Percentiles rank a stretch among this genome's conserved stretches.
phyloP scores from a whole-genome alignment of 2,113 vertebrate species.

The Perca schrenkii region DNA sequence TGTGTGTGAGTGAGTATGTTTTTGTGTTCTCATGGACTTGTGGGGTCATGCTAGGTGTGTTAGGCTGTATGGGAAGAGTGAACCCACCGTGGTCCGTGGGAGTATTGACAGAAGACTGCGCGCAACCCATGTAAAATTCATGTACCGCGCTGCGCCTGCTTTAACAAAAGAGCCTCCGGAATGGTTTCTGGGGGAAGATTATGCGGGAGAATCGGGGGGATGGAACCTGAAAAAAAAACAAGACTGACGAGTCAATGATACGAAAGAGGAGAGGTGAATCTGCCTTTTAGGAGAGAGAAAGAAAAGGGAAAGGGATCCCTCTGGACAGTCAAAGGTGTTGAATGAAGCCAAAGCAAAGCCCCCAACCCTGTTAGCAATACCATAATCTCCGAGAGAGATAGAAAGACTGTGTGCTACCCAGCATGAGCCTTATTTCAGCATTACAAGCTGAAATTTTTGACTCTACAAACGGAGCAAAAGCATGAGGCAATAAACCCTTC shows the following conservation, averaged over 20 bases:
- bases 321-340: neutral
- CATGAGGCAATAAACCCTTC: neutral
- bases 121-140: slow-evolving; percentile 73
- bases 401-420: neutral
- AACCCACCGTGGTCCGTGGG: slow-evolving; percentile 44
- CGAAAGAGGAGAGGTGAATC: slow-evolving; percentile 27
- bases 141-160: slow-evolving; percentile 36
- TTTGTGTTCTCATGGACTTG: slow-evolving; percentile 41
- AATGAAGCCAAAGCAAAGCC: slow-evolving; percentile 6
- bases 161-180: slow-evolving; percentile 49
- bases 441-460: slow-evolving; percentile 8
- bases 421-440: neutral
- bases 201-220: slow-evolving; percentile 36
- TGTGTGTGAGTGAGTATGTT: slow-evolving; percentile 13
- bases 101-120: slow-evolving; percentile 58
- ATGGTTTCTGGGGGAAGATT: slow-evolving; percentile 55
- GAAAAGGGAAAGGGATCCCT: slow-evolving; percentile 24
- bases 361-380: slow-evolving; percentile 2
- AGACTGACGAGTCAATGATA: slow-evolving; percentile 3
- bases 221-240: slow-evolving; percentile 17
- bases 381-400: slow-evolving; percentile 13
- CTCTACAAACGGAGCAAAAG: slow-evolving; percentile 8
- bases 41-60: slow-evolving; percentile 45
- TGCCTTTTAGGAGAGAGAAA: slow-evolving; percentile 8
- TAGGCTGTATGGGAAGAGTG: slow-evolving; percentile 16